Conservation (phyloP, 2,113 vertebrate species). For the Aegotheles bennettii region DNA sequence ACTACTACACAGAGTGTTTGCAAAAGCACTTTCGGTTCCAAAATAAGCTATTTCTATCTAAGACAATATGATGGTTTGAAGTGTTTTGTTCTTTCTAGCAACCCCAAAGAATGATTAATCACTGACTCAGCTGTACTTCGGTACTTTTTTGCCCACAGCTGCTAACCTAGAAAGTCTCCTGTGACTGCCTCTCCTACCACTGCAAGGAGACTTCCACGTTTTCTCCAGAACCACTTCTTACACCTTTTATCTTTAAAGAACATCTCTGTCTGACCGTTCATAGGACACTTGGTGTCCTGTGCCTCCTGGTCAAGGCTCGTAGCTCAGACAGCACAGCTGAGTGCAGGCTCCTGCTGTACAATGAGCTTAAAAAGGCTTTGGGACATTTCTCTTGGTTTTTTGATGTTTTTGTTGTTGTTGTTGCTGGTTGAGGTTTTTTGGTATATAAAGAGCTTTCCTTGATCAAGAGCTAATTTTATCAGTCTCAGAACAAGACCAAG, state of each 20-base stretch:
- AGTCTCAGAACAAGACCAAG: neutral
- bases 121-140: neutral
- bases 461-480: neutral
- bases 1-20: neutral
- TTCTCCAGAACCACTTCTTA: constrained; percentile 21
- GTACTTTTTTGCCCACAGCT: neutral
- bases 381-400: neutral
- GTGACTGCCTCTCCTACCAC: neutral
- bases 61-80: neutral
- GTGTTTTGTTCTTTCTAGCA: constrained; percentile 27
- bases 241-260: constrained; percentile 7
- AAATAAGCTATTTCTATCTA: neutral
- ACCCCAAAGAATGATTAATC: constrained; percentile 26
- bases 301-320: neutral
- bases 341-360: neutral
- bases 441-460: neutral
- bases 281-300: neutral
- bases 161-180: neutral
- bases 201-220: neutral
- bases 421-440: neutral
- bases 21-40: neutral
- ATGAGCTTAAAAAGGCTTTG: neutral
- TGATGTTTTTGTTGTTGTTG: neutral
- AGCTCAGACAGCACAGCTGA: neutral
- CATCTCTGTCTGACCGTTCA: neutral